Percentiles rank a stretch among this genome's conserved stretches.
phyloP scores from a whole-genome alignment of 2,888 invertebrate genomes.

The Arctia plantaginis region DNA sequence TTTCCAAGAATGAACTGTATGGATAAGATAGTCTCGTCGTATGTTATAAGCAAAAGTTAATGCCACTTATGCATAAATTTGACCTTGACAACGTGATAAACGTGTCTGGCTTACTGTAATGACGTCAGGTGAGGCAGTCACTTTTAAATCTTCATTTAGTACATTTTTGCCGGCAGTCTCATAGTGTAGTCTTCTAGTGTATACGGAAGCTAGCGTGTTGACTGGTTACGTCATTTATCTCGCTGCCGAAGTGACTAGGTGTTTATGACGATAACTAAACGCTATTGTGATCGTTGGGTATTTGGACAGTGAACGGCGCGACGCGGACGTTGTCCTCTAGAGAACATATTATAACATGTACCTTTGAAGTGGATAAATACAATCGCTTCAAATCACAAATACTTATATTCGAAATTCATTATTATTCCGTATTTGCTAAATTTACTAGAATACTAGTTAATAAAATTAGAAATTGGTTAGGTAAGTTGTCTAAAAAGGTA shows the following conservation, averaged over 20 bases:
- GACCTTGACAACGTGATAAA: constrained; percentile 20
- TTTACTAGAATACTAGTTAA: neutral
- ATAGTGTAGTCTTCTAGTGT: neutral
- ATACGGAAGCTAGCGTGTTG: neutral
- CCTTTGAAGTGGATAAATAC: neutral
- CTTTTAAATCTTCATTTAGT: neutral
- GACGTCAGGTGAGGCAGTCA: constrained; percentile 13
- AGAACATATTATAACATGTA: neutral
- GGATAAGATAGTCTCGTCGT: constrained; percentile 8
- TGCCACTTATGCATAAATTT: constrained; percentile 9
- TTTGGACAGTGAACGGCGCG: neutral
- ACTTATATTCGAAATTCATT: neutral
- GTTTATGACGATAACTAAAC: constrained; percentile 12
- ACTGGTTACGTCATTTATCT: constrained; percentile 8
- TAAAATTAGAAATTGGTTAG: too few relatives aligned
- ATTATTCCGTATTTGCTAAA: neutral
- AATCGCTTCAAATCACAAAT: neutral
- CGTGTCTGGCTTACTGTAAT: constrained; percentile 18
- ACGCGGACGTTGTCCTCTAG: neutral
- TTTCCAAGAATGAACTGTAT: constrained; percentile 11
- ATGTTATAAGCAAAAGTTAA: constrained; percentile 12
- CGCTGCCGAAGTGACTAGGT: constrained; percentile 1
- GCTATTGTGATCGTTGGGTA: constrained; percentile 8
- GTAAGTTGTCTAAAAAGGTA: neutral
- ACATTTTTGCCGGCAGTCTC: neutral